phyloP scores from a whole-genome alignment of 2,888 invertebrate genomes.

The Lomographa bimaculata region DNA sequence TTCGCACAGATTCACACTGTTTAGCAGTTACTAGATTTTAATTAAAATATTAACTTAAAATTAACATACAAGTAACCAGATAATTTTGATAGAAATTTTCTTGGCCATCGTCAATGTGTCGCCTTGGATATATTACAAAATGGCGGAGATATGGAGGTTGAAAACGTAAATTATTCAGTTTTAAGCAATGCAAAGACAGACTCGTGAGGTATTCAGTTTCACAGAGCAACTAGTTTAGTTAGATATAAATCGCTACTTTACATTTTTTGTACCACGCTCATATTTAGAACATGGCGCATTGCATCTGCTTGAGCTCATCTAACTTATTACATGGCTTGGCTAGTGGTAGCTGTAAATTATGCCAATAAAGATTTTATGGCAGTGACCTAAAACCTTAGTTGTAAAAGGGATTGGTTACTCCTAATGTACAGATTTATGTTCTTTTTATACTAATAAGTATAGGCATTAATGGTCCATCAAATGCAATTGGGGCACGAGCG shows the following conservation, averaged over 20 bases:
- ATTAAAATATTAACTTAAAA: too few species aligned
- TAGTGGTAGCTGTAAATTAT: slow-evolving; percentile 41
- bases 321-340: slow-evolving; percentile 42
- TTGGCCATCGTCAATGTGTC: too few species aligned
- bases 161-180: too few species aligned
- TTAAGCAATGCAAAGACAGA: too few species aligned
- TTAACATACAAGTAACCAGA: too few species aligned
- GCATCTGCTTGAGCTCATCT: slow-evolving; percentile 52
- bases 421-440: slow-evolving; percentile 13
- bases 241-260: slow-evolving; percentile 18
- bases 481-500: slow-evolving; percentile 2
- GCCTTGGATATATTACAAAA: too few species aligned
- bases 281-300: slow-evolving; percentile 54
- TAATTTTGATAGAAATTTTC: too few species aligned
- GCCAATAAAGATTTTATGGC: slow-evolving; percentile 31
- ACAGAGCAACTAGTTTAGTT: too few species aligned
- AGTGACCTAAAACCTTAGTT: slow-evolving; percentile 12
- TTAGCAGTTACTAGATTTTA: too few species aligned
- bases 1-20: too few species aligned
- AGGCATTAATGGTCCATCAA: slow-evolving; percentile 9
- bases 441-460: slow-evolving; percentile 10
- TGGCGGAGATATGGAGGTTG: too few species aligned
- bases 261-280: slow-evolving; percentile 34
- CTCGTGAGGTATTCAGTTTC: too few species aligned
- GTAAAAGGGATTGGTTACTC: slow-evolving; percentile 8